Conservation (phyloP, 1,140 invertebrate genomes). For the Phymastichus coffea region DNA sequence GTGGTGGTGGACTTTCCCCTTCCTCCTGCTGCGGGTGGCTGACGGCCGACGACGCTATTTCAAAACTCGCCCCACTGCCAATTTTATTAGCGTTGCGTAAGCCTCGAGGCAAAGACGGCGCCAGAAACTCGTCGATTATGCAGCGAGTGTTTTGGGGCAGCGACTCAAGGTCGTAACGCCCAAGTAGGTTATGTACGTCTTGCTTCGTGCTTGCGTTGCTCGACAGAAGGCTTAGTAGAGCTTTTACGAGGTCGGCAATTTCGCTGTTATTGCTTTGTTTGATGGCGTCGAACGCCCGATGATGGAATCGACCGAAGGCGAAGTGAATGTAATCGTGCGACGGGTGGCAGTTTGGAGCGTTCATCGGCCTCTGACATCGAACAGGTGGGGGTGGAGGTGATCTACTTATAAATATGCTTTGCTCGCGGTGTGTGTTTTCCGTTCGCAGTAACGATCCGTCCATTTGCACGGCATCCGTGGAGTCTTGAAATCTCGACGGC, state of each 20-base stretch:
- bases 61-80: conserved; percentile 37
- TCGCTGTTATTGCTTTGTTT: conserved; percentile 3
- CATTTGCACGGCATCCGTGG: no score
- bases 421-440: not conserved
- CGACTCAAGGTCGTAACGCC: conserved; percentile 30
- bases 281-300: conserved; percentile 2
- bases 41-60: conserved; percentile 34
- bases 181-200: conserved; percentile 28
- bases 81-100: conserved; percentile 24
- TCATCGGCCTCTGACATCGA: not conserved
- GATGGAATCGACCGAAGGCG: not conserved
- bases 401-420: not conserved
- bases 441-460: no score
- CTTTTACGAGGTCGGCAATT: conserved; percentile 15
- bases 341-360: no score
- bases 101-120: conserved; percentile 12
- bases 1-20: no score
- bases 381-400: conserved; percentile 6
- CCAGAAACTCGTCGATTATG: conserved; percentile 31
- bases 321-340: no score
- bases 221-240: conserved; percentile 28
- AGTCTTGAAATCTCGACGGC: no score
- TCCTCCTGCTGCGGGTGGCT: no score
- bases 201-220: conserved; percentile 26
- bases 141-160: conserved; percentile 31